Conservation (phyloP, 2,113 vertebrate species). For the Alexandromys fortis region DNA sequence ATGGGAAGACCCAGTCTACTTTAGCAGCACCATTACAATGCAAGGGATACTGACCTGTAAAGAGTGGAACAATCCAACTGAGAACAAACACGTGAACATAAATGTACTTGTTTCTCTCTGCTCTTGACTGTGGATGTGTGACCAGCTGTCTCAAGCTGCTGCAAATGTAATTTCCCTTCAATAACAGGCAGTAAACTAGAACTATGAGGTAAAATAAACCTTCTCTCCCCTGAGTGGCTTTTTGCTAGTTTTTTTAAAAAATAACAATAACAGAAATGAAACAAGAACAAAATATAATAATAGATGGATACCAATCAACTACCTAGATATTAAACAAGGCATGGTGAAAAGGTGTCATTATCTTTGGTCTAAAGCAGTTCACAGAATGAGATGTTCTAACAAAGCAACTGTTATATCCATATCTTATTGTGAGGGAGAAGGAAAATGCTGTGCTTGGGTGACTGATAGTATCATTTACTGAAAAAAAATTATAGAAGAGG, state of each 20-base stretch:
- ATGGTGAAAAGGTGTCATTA: background rate
- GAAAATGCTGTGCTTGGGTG: background rate
- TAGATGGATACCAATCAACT: background rate
- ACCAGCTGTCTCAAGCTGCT: background rate
- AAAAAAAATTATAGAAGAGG: conserved; percentile 14
- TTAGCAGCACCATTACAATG: background rate
- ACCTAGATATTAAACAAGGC: background rate
- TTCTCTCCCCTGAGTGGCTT: background rate
- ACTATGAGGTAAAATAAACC: background rate
- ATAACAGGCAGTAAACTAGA: background rate
- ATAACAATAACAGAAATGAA: background rate
- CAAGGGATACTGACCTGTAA: background rate
- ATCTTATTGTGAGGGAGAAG: background rate
- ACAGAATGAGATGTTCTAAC: background rate
- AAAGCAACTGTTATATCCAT: background rate
- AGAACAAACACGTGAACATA: background rate
- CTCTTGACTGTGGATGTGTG: background rate
- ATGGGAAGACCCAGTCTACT: background rate
- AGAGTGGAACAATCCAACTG: background rate
- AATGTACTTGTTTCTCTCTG: background rate
- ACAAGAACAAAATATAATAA: background rate
- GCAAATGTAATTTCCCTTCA: background rate
- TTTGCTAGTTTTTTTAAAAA: background rate
- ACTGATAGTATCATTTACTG: background rate
- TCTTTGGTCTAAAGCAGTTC: background rate